Conservation (phyloP, 2,888 invertebrate genomes). For the Lasioglossum lativentre region DNA sequence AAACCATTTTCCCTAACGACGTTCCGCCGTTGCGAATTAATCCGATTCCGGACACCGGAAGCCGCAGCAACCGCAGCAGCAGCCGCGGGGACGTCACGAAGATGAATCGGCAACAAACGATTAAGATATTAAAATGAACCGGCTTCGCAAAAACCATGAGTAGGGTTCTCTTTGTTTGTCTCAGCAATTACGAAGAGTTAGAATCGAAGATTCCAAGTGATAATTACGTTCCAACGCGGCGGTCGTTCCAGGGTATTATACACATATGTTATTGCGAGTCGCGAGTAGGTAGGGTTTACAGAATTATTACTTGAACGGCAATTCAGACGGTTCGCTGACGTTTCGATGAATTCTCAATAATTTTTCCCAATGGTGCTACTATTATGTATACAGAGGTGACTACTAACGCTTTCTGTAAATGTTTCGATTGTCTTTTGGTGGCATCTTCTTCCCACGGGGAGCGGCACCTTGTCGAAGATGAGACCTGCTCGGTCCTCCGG, state of each 20-base stretch:
- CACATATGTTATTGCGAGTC: neutral
- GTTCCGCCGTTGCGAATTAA: slow-evolving; percentile 3
- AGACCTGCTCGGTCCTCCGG: neutral
- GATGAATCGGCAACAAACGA: neutral
- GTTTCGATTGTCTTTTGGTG: neutral
- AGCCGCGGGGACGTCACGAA: neutral
- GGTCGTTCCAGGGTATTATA: too few species aligned
- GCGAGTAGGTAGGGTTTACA: neutral
- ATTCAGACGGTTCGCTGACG: neutral
- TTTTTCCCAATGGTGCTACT: too few species aligned
- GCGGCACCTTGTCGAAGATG: slow-evolving; percentile 2
- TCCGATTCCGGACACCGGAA: neutral
- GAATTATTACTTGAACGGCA: neutral
- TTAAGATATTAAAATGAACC: neutral
- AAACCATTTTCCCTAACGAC: slow-evolving; percentile 19
- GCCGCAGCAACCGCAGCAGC: neutral
- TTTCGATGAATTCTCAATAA: neutral
- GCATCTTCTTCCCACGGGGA: neutral
- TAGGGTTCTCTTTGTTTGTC: neutral
- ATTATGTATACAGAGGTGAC: too few species aligned
- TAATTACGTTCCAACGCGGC: neutral
- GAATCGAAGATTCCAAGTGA: neutral
- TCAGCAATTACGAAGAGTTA: neutral
- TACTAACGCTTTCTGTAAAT: neutral
- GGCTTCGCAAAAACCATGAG: neutral